Conservation (phyloP, 92 coral and sea anemone species). For the Parazoanthus darwini region DNA sequence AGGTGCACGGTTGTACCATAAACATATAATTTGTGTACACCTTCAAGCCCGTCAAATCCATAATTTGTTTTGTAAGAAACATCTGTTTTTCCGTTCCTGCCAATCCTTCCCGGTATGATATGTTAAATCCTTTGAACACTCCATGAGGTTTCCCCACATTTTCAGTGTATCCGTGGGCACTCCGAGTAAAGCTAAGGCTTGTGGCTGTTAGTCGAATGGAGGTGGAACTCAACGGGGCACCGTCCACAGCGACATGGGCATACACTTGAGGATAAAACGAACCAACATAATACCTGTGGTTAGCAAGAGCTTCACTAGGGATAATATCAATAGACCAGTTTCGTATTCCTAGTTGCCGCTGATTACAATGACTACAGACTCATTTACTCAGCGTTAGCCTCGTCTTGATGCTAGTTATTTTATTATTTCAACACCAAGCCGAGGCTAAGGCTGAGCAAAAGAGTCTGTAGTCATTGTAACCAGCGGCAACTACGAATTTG, state of each 20-base stretch:
- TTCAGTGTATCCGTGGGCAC: background rate
- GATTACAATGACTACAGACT: too few relatives aligned
- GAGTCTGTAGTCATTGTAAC: too few relatives aligned
- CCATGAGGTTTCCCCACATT: background rate
- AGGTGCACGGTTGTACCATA: background rate
- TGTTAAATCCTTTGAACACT: background rate
- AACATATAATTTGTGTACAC: constrained; percentile 1
- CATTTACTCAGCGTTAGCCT: too few relatives aligned
- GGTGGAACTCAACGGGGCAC: background rate
- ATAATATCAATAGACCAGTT: too few relatives aligned
- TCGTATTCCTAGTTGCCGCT: too few relatives aligned
- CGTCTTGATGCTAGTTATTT: too few relatives aligned
- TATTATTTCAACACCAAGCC: too few relatives aligned
- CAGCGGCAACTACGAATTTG: too few relatives aligned
- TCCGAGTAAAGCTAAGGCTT: background rate
- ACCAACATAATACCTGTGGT: background rate
- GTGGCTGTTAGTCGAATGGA: background rate
- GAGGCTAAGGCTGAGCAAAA: too few relatives aligned
- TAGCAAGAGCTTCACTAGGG: background rate
- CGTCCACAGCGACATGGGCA: background rate
- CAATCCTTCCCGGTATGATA: background rate
- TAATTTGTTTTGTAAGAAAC: background rate
- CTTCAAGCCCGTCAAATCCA: background rate
- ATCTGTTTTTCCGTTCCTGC: background rate
- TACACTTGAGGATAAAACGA: background rate